Evolutionary conservation across 53 echinoderm and acorn worm species (phyloP).

Genomic region (Temnopleurus reevesii): DNA sequence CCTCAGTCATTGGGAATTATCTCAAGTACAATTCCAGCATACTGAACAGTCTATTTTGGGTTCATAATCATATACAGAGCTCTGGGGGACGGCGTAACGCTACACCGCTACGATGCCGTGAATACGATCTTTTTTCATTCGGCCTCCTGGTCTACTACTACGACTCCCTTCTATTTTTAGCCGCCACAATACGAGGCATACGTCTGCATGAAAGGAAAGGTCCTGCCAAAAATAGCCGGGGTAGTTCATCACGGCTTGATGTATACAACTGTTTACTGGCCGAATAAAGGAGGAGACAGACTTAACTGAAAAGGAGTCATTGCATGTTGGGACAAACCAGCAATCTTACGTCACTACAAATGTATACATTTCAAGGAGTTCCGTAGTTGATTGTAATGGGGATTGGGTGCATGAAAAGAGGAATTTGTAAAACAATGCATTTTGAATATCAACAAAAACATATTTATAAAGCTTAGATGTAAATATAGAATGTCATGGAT

Average conservation of each 20-base stretch:
- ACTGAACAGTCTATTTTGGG: conserved; percentile 4
- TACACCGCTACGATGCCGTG: neutral
- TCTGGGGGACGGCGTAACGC: neutral
- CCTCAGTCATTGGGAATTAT: neutral
- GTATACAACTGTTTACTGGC: conserved; percentile 47
- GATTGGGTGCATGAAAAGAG: neutral
- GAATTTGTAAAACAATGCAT: neutral
- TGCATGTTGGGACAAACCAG: neutral
- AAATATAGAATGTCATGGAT: conserved; percentile 7
- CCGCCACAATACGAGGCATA: conserved; percentile 9
- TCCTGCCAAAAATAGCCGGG: conserved; percentile 34
- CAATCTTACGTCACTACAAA: conserved; percentile 3
- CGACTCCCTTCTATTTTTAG: conserved; percentile 23
- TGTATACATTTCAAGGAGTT: conserved; percentile 20
- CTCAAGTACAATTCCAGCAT: conserved; percentile 2
- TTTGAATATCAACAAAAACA: neutral
- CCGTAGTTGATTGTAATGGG: neutral
- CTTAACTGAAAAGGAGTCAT: neutral
- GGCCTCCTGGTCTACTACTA: neutral
- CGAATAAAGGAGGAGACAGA: neutral
- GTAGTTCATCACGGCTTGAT: neutral
- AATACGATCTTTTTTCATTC: neutral
- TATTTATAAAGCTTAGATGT: conserved; percentile 36
- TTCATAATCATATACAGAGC: conserved; percentile 20
- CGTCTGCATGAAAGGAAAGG: conserved; percentile 40